A percentile compares a stretch with the other conserved stretches of the same genome.
Conservation (phyloP, 2,888 invertebrate genomes). For the Drosophila koepferae region DNA sequence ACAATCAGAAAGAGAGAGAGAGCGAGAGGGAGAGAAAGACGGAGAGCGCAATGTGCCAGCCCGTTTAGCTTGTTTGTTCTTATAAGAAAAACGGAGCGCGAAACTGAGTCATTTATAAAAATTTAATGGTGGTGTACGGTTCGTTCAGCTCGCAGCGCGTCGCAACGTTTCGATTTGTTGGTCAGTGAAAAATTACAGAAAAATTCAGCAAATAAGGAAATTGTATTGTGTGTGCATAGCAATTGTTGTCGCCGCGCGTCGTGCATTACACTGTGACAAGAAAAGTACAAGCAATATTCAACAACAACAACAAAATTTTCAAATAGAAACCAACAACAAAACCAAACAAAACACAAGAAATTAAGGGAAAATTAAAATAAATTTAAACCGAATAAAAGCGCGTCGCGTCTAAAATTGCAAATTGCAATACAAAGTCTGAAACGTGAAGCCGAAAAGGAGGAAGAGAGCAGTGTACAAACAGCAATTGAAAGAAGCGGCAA, state of each 20-base stretch:
- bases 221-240: constrained; percentile 46
- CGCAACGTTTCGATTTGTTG: constrained; percentile 67
- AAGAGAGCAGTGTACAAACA: constrained; percentile 58
- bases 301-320: background rate
- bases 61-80: constrained; percentile 52
- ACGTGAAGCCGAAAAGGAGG: constrained; percentile 45
- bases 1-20: constrained; percentile 5
- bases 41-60: constrained; percentile 20
- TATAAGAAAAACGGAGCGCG: constrained; percentile 63
- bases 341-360: constrained; percentile 16
- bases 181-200: constrained; percentile 61
- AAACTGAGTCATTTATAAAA: constrained; percentile 78
- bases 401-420: constrained; percentile 62
- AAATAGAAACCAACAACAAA: constrained; percentile 3
- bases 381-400: constrained; percentile 34
- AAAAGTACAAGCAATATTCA: constrained; percentile 7
- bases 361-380: background rate
- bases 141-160: constrained; percentile 73
- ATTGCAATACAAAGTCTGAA: constrained; percentile 59
- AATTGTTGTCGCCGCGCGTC: constrained; percentile 44
- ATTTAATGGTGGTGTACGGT: constrained; percentile 82
- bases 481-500: constrained; percentile 63
- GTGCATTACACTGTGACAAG: constrained; percentile 51
- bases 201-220: constrained; percentile 50
- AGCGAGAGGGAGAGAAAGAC: constrained; percentile 28